Evolutionary conservation across 2,113 vertebrate species (phyloP).

Genomic region (Archocentrus centrarchus): DNA sequence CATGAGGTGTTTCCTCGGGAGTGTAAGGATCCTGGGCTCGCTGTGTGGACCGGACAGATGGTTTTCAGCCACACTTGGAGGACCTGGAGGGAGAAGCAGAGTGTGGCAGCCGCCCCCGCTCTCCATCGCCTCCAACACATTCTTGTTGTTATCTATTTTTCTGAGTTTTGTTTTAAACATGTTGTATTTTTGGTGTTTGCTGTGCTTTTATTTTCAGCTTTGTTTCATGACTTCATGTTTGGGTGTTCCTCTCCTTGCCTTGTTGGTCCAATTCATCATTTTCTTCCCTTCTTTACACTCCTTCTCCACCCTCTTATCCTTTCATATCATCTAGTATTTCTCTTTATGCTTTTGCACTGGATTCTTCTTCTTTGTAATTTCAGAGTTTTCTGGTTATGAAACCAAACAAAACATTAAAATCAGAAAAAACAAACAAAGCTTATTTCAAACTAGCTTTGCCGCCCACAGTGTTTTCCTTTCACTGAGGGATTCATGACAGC

Average conservation of each 20-base stretch:
- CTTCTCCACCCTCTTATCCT: background rate
- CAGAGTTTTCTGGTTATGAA: background rate
- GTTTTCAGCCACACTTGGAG: conserved; percentile 59
- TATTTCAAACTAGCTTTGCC: background rate
- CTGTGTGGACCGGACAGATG: conserved; percentile 66
- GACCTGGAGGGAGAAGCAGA: conserved; percentile 59
- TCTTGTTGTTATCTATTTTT: background rate
- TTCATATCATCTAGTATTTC: background rate
- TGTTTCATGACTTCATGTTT: background rate
- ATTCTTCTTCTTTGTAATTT: background rate
- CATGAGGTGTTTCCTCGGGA: conserved; percentile 30
- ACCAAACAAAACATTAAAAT: background rate
- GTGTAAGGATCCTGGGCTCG: conserved; percentile 52
- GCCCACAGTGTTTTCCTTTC: conserved; percentile 1
- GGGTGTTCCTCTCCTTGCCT: background rate
- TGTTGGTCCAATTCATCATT: background rate
- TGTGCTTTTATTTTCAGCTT: background rate
- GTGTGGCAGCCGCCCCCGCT: conserved; percentile 8
- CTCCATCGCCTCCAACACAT: background rate
- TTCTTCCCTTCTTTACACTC: background rate
- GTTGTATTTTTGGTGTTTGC: too few species aligned
- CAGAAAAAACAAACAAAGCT: background rate
- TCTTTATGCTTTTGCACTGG: background rate
- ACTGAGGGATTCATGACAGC: conserved; percentile 28
- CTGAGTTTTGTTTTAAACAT: background rate